Conservation (phyloP, 2,113 vertebrate genomes). For the Clarias macrocephalus region DNA sequence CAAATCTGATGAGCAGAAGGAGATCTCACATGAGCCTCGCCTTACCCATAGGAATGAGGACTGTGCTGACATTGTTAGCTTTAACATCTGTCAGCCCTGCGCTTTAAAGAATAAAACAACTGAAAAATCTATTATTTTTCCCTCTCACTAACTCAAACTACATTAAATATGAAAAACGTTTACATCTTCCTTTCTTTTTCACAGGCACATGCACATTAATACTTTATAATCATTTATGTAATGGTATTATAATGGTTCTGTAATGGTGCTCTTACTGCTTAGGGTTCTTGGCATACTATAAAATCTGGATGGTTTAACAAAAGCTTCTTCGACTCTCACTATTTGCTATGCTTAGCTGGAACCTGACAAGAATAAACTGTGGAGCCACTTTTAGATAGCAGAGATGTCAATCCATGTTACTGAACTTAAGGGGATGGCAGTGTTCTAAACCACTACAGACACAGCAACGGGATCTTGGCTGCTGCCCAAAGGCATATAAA, state of each 20-base stretch:
- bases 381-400: conserved; percentile 54
- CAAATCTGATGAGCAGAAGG: conserved; percentile 74
- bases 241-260: background rate
- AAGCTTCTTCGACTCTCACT: background rate
- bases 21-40: conserved; percentile 39
- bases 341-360: conserved; percentile 27
- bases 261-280: conserved; percentile 1
- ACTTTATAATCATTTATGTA: conserved; percentile 19
- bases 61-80: background rate
- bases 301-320: background rate
- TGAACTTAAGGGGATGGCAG: conserved; percentile 42
- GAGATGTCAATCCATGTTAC: conserved; percentile 50
- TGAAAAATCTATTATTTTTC: background rate
- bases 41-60: conserved; percentile 28
- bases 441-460: conserved; percentile 51
- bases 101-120: background rate
- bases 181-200: background rate
- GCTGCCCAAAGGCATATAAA: conserved; percentile 49
- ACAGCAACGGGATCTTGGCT: conserved; percentile 51
- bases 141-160: background rate
- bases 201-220: conserved; percentile 31
- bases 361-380: conserved; percentile 42
- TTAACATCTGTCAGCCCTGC: conserved; percentile 8
- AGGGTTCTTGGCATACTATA: background rate
- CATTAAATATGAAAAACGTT: conserved; percentile 4